These are phyloP conservation scores for Deroptyus accipitrinus DNA, from an alignment of 2,113 vertebrate species.

Conservation along the genomic window DNA sequence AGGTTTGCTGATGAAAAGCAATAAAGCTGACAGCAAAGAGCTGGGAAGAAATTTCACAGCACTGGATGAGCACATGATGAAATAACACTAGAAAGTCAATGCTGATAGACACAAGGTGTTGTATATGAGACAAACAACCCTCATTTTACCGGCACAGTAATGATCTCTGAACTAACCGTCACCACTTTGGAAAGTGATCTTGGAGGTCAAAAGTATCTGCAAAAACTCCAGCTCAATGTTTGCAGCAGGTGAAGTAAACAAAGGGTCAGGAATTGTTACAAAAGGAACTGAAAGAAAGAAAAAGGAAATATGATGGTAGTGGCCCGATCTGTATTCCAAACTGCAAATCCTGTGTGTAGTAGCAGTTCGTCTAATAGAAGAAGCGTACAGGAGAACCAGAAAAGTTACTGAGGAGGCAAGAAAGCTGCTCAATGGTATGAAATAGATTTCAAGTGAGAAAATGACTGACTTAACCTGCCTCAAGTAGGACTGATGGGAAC, in stretches of 20 bases:
- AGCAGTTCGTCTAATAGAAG: neutral
- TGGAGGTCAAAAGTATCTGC: neutral
- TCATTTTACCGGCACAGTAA: neutral
- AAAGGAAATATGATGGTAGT: neutral
- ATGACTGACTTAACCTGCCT: neutral
- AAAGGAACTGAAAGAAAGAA: neutral
- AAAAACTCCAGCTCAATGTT: neutral
- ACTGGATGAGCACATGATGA: accelerated
- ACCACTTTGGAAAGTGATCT: neutral
- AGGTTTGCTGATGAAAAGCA: neutral
- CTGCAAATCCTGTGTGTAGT: neutral
- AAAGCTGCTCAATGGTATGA: neutral
- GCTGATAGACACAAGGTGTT: neutral
- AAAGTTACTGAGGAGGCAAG: neutral
- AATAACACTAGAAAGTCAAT: neutral
- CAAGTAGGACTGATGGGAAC: neutral
- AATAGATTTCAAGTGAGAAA: neutral
- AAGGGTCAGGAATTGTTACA: neutral
- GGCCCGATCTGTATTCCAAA: neutral
- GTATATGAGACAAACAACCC: neutral
- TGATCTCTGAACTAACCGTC: neutral
- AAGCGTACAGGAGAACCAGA: neutral
- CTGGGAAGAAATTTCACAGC: neutral
- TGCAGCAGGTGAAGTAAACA: neutral
- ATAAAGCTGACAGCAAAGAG: neutral